Evolutionary conservation across 1,140 invertebrate species (phyloP), one percentile per base, ranked within the genome.

Genomic region (Drosophila kikkawai): DNA sequence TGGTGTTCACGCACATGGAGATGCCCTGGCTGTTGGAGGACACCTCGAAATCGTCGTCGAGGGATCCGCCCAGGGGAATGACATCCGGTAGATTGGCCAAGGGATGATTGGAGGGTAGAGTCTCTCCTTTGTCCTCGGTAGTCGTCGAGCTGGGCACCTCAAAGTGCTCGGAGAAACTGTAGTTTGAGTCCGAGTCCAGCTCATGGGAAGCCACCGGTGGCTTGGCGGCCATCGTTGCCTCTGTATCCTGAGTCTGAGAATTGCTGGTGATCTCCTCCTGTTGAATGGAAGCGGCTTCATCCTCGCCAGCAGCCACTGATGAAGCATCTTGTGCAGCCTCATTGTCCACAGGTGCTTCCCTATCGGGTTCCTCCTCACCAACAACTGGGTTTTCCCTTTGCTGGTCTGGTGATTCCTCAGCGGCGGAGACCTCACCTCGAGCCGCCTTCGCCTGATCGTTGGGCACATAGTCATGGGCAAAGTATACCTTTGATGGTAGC

Each of bases 161-260:
- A 55, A 93, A 93, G 57, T 93, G 91, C 53, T 92, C 91, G 0
- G 91, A 92, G 51, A 93, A 93, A 45, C 92, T 93, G 60, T 93
- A 93, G 56, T 93, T 93, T 3, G 92, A 93, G 44, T 93, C 92
- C 0, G 92, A 92, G 44, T 92, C 91, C 11, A 81, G 15, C 4
- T 88, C 84, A 58, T 82, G 78, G 4, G 66, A 34, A 7, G 50
- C 34, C 47, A 32, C 22, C 26, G 34, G 6, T 26, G 39, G 19
- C 4, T 47, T 67, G 5, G 36, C 12, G 26, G 36, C 17, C 19
- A 15, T 48, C 7, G 41, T 7, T 19, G 45, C 32, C 39, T 44
- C 39, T 7, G 4, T 15, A 1, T 59, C 29, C 2, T 48, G 36
- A 26, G 15, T 44, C n/a, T 66, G 56, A 34, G 39, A 68, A 42